Conservation (phyloP, 1,140 invertebrate species). For the Halotydeus destructor region DNA sequence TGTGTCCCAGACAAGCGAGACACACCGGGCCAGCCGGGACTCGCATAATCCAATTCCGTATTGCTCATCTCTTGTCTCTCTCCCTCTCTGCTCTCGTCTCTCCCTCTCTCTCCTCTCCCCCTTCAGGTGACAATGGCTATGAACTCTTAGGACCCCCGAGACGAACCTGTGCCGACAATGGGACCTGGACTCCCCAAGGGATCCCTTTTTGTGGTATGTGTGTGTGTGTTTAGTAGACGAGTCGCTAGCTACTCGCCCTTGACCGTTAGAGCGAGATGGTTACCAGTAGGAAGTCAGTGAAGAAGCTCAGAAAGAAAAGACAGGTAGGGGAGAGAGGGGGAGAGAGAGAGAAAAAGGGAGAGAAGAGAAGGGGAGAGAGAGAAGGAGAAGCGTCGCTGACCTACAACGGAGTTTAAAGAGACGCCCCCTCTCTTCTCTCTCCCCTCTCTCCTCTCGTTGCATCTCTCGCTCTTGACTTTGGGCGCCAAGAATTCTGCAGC, state of each 20-base stretch:
- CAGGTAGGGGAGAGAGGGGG: background rate
- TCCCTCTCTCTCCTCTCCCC: no score
- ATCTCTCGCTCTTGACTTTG: no score
- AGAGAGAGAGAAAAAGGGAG: background rate
- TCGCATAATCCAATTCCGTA: no score
- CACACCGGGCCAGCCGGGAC: no score
- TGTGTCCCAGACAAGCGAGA: no score
- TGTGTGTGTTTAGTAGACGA: no score
- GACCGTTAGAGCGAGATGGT: background rate
- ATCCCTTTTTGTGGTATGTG: slow-evolving; percentile 90
- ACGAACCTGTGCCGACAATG: slow-evolving; percentile 47
- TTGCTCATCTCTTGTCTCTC: no score
- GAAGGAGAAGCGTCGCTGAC: background rate
- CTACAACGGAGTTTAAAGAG: background rate
- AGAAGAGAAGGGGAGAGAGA: background rate
- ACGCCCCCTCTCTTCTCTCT: no score
- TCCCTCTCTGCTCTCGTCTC: no score
- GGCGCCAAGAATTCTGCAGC: no score
- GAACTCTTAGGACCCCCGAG: slow-evolving; percentile 64
- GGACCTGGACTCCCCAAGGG: slow-evolving; percentile 63
- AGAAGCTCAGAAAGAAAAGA: background rate
- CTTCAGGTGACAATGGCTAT: slow-evolving; percentile 73
- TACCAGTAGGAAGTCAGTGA: background rate
- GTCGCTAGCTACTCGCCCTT: no score
- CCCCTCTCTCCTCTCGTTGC: no score